phyloP scores from a whole-genome alignment of 2,797 vertebrate species.

The Takifugu ocellatus region DNA sequence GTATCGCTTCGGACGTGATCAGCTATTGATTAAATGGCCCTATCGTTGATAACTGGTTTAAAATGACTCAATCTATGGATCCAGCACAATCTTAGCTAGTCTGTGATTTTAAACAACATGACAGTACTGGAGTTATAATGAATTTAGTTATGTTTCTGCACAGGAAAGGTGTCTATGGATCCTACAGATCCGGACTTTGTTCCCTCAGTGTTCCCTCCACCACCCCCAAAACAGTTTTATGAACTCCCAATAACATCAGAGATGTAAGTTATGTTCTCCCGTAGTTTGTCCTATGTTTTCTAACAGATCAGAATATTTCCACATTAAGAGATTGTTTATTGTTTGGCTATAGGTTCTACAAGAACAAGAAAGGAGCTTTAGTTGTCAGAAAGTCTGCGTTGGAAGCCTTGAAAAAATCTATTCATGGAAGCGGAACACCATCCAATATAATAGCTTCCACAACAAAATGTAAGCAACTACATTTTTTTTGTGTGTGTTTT shows the following conservation, averaged over 20 bases:
- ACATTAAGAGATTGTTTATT: not conserved
- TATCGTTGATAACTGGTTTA: not conserved
- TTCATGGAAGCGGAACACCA: not conserved
- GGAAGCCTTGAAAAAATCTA: not conserved
- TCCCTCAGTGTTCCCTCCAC: not conserved
- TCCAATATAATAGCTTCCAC: not conserved
- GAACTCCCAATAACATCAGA: not conserved
- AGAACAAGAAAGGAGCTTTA: not conserved
- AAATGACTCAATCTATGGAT: not conserved
- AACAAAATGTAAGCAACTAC: not conserved
- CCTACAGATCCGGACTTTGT: slow-evolving; percentile 8
- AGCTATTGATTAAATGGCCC: not conserved
- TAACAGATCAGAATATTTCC: not conserved
- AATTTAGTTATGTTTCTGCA: not conserved
- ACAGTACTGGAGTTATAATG: not conserved
- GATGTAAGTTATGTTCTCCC: not conserved
- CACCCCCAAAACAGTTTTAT: not conserved
- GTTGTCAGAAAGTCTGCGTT: not conserved
- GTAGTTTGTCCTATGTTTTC: not conserved
- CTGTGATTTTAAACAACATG: not conserved
- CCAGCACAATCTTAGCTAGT: not conserved
- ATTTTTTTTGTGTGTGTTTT: too few relatives aligned
- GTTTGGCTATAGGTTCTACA: not conserved
- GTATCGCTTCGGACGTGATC: too few relatives aligned
- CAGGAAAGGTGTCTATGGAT: slow-evolving; percentile 12